phyloP scores from a whole-genome alignment of 2,113 vertebrate genomes.

The Verasper variegatus region DNA sequence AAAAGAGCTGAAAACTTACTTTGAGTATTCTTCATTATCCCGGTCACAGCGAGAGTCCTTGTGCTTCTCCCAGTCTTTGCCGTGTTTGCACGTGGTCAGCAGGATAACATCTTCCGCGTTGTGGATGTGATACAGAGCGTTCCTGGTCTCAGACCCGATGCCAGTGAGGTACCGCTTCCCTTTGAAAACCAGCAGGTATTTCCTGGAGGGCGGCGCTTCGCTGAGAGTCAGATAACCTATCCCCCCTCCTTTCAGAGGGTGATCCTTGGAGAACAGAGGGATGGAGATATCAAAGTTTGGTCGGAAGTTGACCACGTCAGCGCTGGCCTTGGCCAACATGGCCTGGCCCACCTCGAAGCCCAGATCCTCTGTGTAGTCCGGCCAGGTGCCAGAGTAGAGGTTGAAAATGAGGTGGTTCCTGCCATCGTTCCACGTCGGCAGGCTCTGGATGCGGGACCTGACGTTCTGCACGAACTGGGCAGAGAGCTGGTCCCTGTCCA shows the following conservation, averaged over 20 bases:
- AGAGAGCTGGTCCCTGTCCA: conserved; percentile 86
- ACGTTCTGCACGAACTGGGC: conserved; percentile 82
- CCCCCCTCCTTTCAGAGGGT: conserved; percentile 79
- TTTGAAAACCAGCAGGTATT: conserved; percentile 86
- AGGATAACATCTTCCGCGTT: conserved; percentile 84
- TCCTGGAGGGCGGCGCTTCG: conserved; percentile 78
- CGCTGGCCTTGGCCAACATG: conserved; percentile 85
- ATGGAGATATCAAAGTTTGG: conserved; percentile 85
- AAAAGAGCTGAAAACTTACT: conserved; percentile 73
- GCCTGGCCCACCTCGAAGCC: conserved; percentile 86
- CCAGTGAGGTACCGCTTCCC: conserved; percentile 86
- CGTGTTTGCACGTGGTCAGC: conserved; percentile 86
- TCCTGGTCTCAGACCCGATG: conserved; percentile 86
- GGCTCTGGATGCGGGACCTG: conserved; percentile 78
- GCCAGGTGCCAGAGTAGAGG: conserved; percentile 86
- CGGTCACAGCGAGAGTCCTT: conserved; percentile 82
- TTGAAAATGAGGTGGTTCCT: conserved; percentile 87
- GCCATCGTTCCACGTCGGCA: conserved; percentile 84
- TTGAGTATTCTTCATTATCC: conserved; percentile 85
- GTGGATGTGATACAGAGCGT: conserved; percentile 86
- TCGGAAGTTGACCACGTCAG: conserved; percentile 82
- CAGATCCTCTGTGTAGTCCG: conserved; percentile 85
- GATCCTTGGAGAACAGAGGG: conserved; percentile 86
- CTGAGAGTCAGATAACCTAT: conserved; percentile 73
- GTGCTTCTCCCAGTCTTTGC: conserved; percentile 87